phyloP scores from a whole-genome alignment of 2,888 invertebrate genomes.

The Melangyna quadrimaculata region DNA sequence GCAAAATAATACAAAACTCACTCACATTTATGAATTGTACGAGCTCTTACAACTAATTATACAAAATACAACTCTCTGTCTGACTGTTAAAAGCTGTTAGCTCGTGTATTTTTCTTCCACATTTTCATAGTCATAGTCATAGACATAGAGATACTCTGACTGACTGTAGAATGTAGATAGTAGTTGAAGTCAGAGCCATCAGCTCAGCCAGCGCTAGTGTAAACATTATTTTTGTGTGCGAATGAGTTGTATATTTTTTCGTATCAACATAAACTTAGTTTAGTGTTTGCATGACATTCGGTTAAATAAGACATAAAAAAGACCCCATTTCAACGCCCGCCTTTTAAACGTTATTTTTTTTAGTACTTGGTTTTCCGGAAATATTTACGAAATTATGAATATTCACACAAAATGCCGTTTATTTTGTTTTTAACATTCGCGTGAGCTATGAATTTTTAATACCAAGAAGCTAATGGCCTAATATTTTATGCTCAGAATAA shows the following conservation, averaged over 20 bases:
- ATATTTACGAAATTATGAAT: slow-evolving; percentile 1
- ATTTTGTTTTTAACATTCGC: not conserved
- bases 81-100: slow-evolving; percentile 51
- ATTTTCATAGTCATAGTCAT: slow-evolving; percentile 1
- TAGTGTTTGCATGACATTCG: slow-evolving; percentile 77
- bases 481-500: not conserved
- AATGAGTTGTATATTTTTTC: slow-evolving; percentile 61
- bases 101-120: slow-evolving; percentile 59
- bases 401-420: slow-evolving; percentile 4
- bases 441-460: slow-evolving; percentile 21
- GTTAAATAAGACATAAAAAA: slow-evolving; percentile 74
- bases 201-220: slow-evolving; percentile 37
- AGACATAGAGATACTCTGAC: not conserved
- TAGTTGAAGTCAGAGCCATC: slow-evolving; percentile 71
- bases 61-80: too few relatives aligned
- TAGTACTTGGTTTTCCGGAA: not conserved
- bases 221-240: slow-evolving; percentile 61
- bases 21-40: slow-evolving; percentile 1
- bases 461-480: slow-evolving; percentile 5
- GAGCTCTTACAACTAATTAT: slow-evolving; percentile 17
- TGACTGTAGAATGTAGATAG: slow-evolving; percentile 30
- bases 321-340: slow-evolving; percentile 52
- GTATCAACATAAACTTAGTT: slow-evolving; percentile 73
- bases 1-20: slow-evolving; percentile 40
- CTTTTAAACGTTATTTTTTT: slow-evolving; percentile 12